These are phyloP conservation scores for Anabas testudineus DNA, from an alignment of 2,797 vertebrate species.

Conservation along the genomic window DNA sequence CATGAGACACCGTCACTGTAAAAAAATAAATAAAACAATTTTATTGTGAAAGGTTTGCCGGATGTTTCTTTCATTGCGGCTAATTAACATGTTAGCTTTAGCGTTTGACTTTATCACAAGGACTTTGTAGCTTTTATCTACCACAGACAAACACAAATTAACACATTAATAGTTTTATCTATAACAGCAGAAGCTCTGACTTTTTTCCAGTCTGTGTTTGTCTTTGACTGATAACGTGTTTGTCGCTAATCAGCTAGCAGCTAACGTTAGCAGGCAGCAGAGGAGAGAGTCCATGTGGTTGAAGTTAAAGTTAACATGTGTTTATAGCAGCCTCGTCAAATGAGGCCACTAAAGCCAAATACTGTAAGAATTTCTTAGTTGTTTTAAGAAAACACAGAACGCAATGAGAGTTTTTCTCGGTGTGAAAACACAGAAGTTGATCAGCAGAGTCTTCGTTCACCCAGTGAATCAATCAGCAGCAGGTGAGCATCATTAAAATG, in stretches of 20 bases:
- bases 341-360: neutral
- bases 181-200: neutral
- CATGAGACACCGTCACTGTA: no score
- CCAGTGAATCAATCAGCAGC: conserved; percentile 13
- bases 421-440: conserved; percentile 21
- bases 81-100: neutral
- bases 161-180: rapidly evolving
- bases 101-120: neutral
- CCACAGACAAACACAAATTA: neutral
- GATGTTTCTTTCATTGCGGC: neutral
- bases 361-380: neutral
- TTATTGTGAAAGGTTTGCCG: conserved; percentile 38
- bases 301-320: neutral
- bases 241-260: conserved; percentile 5
- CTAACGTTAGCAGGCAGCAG: neutral
- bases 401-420: conserved; percentile 46
- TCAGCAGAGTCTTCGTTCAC: conserved; percentile 26
- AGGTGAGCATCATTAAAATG: no score
- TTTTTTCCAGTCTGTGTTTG: neutral
- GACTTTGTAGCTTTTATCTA: neutral
- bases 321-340: rapidly evolving
- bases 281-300: conserved; percentile 10
- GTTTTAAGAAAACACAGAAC: rapidly evolving
- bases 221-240: neutral
- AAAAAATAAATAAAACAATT: rapidly evolving